Conservation (phyloP, 2,797 vertebrate genomes). For the Zenarchopterus dispar region DNA sequence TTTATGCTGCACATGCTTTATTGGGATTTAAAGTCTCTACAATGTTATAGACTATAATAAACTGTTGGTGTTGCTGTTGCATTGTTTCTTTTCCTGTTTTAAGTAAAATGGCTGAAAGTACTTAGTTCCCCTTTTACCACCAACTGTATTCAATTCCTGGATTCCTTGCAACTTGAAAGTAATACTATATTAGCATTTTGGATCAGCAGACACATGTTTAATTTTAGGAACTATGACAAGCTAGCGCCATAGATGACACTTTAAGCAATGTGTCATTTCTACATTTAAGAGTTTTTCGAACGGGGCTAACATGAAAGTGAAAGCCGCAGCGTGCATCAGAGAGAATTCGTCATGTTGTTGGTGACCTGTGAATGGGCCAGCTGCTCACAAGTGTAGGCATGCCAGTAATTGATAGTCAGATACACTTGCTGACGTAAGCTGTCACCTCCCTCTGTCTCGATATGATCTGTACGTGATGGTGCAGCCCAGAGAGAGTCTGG, state of each 20-base stretch:
- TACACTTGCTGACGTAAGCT: constrained; percentile 66
- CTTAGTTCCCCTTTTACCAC: not conserved
- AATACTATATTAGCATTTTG: not conserved
- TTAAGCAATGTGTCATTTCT: constrained; percentile 4
- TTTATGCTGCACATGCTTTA: no score
- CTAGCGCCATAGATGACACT: not conserved
- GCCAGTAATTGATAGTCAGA: constrained; percentile 67
- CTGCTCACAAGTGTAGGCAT: constrained; percentile 68
- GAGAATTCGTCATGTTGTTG: constrained; percentile 62
- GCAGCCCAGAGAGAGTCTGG: constrained; percentile 56
- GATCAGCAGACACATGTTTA: not conserved
- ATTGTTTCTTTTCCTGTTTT: no score
- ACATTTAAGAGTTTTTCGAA: constrained; percentile 21
- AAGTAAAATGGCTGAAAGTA: not conserved
- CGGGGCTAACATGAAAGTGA: constrained; percentile 23
- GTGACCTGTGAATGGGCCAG: constrained; percentile 74
- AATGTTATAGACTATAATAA: no score
- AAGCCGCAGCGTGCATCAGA: constrained; percentile 32
- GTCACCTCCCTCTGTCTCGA: constrained; percentile 48
- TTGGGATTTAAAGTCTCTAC: no score
- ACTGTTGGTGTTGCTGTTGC: no score
- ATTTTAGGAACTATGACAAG: constrained; percentile 10
- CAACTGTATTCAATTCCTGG: not conserved
- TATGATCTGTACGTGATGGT: constrained; percentile 71
- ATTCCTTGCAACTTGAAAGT: not conserved